phyloP scores from a whole-genome alignment of 2,888 invertebrate genomes.

The Acanthosepion esculentum region DNA sequence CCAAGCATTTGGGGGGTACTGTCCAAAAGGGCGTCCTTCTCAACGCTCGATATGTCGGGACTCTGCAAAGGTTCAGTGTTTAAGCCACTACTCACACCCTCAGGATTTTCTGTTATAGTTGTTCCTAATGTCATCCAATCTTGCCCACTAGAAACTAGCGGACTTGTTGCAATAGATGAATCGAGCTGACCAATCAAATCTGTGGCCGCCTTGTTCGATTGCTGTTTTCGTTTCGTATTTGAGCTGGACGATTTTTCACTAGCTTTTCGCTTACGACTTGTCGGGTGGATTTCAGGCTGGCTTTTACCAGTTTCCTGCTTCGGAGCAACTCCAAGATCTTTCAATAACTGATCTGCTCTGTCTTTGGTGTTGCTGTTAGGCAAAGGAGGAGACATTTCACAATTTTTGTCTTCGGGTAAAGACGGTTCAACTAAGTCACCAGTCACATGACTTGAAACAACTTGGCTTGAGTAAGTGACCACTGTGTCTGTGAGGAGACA shows the following conservation, averaged over 20 bases:
- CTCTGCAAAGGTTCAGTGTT: conserved; percentile 36
- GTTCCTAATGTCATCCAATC: neutral
- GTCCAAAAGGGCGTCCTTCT: conserved; percentile 67
- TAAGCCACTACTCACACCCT: neutral
- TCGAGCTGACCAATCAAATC: neutral
- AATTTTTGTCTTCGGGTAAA: neutral
- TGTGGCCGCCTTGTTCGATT: neutral
- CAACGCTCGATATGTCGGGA: conserved; percentile 57
- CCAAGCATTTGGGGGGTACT: conserved; percentile 55
- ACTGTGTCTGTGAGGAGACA: neutral
- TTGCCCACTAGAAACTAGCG: neutral
- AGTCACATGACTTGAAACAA: conserved; percentile 23
- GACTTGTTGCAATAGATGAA: neutral
- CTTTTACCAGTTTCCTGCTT: neutral
- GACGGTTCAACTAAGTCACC: neutral
- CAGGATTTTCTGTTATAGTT: conserved; percentile 1
- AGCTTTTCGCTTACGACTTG: conserved; percentile 24
- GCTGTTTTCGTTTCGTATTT: neutral
- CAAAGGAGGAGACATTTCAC: neutral
- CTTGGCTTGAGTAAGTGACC: neutral
- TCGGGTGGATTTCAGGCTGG: neutral
- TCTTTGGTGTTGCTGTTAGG: neutral
- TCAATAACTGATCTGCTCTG: neutral
- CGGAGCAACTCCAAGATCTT: neutral
- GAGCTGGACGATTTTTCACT: neutral